Percentiles rank a stretch among this genome's conserved stretches.
Conservation (phyloP, 2,888 invertebrate species). For the Epinotia ramella region DNA sequence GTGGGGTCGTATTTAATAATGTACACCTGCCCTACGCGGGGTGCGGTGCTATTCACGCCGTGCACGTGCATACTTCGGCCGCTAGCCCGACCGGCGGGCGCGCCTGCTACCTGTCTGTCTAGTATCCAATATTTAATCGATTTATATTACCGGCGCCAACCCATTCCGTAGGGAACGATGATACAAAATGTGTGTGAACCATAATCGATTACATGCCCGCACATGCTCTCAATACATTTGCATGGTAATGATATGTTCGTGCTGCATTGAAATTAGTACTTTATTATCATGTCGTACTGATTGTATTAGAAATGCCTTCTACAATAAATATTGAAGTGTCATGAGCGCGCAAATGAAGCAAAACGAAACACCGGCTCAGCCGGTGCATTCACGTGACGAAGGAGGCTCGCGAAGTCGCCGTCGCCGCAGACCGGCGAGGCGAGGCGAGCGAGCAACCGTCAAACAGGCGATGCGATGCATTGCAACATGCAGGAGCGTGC, state of each 20-base stretch:
- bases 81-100: slow-evolving; percentile 22
- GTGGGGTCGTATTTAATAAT: slow-evolving; percentile 41
- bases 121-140: slow-evolving; percentile 16
- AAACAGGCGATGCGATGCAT: slow-evolving; percentile 65
- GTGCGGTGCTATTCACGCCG: slow-evolving; percentile 39
- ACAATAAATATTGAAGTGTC: slow-evolving; percentile 19
- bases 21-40: slow-evolving; percentile 41
- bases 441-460: slow-evolving; percentile 55
- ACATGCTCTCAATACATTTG: background rate
- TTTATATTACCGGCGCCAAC: slow-evolving; percentile 11
- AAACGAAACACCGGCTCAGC: slow-evolving; percentile 50
- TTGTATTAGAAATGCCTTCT: background rate
- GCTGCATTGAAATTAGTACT: background rate
- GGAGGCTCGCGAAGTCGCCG: slow-evolving; percentile 59
- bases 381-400: slow-evolving; percentile 52
- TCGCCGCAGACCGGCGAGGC: slow-evolving; percentile 63
- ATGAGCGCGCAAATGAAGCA: slow-evolving; percentile 31
- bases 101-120: slow-evolving; percentile 38
- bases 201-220: background rate
- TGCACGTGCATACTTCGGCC: slow-evolving; percentile 32
- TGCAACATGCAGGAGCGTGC: slow-evolving; percentile 76
- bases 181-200: background rate
- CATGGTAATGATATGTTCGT: background rate
- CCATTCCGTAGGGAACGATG: background rate
- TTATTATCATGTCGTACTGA: slow-evolving; percentile 1